Base-by-base conservation (phyloP, 2,113 vertebrate species). In the Pygoscelis antarcticus region DNA sequence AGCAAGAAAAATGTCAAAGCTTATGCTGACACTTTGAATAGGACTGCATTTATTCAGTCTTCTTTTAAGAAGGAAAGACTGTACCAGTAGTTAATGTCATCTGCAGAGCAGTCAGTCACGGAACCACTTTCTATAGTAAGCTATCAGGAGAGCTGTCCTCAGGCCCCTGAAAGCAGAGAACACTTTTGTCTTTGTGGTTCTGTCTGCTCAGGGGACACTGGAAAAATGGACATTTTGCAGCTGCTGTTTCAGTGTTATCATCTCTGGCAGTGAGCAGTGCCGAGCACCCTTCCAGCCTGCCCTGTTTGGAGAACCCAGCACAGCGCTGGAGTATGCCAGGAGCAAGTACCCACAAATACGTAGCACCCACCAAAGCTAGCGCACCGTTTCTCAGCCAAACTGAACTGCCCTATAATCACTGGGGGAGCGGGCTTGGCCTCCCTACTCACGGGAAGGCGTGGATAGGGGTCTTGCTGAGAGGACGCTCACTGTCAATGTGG, bases 11-110 rank as follows among this genome's bases (percentile, higher is more conserved):
- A 83, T 52, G 65, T 78, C 82, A 95, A 64, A 78, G 22, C 38
- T 88, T 77, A 57, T 34, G 29, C 40, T 93, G 51, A 18, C 15
- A 11, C 10, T 49, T 71, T 62, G 62, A 93, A 64, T 60, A 88
- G 36, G 72, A 95, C 74, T 78, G 34, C 29, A 88, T 95, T 97
- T 98, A 75, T 95, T 97, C 92, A 66, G 72, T 40, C 74, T 96
- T 95, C 62, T 64, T 91, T 95, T 96, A 80, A 76, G 87, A 82
- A 80, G 26, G 65, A 81, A 91, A 96, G 64, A 38, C 57, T 81
- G 34, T 44, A 62, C 30, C 11, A 36, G 17, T 34, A 21, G 30
- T 58, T 93, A 62, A 52, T 60, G 13, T 90, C 44, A 89, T 88
- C 46, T 55, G 47, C 57, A 94, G 49, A 82, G 42, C 42, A 78